These are phyloP conservation scores for Rhabditophanes sp. DNA, from an alignment of 2,888 invertebrate genomes.

Conservation along the genomic window DNA sequence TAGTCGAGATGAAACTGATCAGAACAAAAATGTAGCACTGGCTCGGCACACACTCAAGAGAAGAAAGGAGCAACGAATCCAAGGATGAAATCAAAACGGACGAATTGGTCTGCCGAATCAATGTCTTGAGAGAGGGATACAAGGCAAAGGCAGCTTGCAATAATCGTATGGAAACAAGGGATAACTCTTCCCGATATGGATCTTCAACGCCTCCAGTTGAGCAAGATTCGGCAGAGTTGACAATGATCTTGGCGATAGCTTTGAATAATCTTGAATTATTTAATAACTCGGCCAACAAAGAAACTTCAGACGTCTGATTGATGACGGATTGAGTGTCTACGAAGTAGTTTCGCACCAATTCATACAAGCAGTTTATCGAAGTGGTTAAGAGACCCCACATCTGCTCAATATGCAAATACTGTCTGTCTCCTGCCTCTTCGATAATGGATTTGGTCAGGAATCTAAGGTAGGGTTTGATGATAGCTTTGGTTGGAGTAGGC, in stretches of 20 bases:
- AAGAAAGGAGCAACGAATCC: conserved; percentile 23
- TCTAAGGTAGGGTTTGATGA: conserved; percentile 24
- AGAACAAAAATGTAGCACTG: conserved; percentile 1
- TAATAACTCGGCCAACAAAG: conserved; percentile 24
- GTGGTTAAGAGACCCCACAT: conserved; percentile 32
- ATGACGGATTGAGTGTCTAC: conserved; percentile 22
- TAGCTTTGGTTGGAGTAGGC: conserved; percentile 7
- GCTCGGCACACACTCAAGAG: background rate
- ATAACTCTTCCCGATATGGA: no score
- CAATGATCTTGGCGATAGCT: no score
- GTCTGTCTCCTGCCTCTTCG: conserved; percentile 19
- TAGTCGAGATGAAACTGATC: conserved; percentile 15
- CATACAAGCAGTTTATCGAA: conserved; percentile 20
- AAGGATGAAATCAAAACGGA: conserved; percentile 25
- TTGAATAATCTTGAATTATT: conserved; percentile 30
- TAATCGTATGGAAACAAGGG: conserved; percentile 11
- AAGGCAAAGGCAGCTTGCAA: conserved; percentile 19
- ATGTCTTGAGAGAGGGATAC: conserved; percentile 16
- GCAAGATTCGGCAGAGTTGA: background rate
- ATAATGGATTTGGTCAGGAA: conserved; percentile 24
- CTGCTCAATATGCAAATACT: conserved; percentile 26
- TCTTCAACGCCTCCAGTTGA: no score
- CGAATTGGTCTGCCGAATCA: conserved; percentile 19
- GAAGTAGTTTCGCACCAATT: conserved; percentile 23
- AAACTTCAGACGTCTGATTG: conserved; percentile 17